These are phyloP conservation scores for Candoia aspera DNA, from an alignment of 2,113 vertebrate species.

Conservation along the genomic window DNA sequence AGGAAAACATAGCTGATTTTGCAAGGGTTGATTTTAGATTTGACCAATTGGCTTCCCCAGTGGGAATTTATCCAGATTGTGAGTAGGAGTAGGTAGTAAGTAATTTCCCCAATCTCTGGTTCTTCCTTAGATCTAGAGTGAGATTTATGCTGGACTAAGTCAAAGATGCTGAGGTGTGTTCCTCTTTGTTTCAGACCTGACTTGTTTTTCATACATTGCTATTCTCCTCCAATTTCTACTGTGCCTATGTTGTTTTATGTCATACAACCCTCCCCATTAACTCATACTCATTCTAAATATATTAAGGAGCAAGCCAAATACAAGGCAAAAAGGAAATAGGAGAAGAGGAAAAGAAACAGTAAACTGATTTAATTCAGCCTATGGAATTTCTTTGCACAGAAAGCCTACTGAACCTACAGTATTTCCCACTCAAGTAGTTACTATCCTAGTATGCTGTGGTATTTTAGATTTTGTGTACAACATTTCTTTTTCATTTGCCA, in stretches of 20 bases:
- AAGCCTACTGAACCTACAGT: conserved; percentile 2
- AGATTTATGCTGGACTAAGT: too few relatives aligned
- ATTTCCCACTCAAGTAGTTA: conserved; percentile 16
- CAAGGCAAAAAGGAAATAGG: neutral
- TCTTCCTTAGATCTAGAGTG: too few relatives aligned
- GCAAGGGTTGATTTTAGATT: too few relatives aligned
- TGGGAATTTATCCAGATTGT: too few relatives aligned
- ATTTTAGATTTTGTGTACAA: neutral
- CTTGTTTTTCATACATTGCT: too few relatives aligned
- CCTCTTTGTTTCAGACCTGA: neutral
- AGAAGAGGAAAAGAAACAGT: neutral
- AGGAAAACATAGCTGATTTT: too few relatives aligned
- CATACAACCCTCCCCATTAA: neutral
- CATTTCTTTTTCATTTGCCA: neutral
- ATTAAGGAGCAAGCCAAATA: neutral
- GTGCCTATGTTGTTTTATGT: neutral
- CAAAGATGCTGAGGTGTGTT: neutral
- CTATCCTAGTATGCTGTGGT: neutral
- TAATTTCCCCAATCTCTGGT: too few relatives aligned
- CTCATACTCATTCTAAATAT: neutral
- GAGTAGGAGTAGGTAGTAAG: too few relatives aligned
- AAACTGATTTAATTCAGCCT: neutral
- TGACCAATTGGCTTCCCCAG: too few relatives aligned
- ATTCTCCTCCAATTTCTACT: too few relatives aligned
- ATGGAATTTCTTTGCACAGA: conserved; percentile 6